Conservation (phyloP, 92 coral and sea anemone genomes). For the Montipora capitata region DNA sequence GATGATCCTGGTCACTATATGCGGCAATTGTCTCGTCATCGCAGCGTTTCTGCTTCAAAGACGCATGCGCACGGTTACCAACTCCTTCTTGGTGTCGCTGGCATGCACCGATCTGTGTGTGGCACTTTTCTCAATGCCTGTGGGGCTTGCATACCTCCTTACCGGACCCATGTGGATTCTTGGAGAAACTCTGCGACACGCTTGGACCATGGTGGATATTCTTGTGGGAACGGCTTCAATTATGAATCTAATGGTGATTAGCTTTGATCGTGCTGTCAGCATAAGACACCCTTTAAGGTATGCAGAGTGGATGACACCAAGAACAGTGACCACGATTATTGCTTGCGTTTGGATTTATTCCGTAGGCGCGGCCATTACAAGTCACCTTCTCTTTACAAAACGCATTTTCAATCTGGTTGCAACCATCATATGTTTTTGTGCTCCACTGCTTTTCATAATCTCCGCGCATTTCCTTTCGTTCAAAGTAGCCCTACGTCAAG, state of each 20-base stretch:
- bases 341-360: conserved; percentile 82
- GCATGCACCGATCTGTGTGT: conserved; percentile 89
- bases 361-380: conserved; percentile 70
- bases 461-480: conserved; percentile 82
- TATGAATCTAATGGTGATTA: conserved; percentile 86
- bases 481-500: conserved; percentile 83
- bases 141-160: conserved; percentile 80
- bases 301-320: conserved; percentile 66
- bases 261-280: conserved; percentile 85
- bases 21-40: conserved; percentile 82
- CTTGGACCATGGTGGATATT: conserved; percentile 91
- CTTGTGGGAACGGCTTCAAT: conserved; percentile 90
- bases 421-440: conserved; percentile 80
- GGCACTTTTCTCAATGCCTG: conserved; percentile 87
- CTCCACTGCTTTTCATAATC: conserved; percentile 86
- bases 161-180: conserved; percentile 85
- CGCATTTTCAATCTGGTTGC: conserved; percentile 78
- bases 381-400: conserved; percentile 66
- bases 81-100: conserved; percentile 86
- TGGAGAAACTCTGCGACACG: conserved; percentile 35
- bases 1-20: conserved; percentile 73
- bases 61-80: conserved; percentile 76
- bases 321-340: conserved; percentile 54
- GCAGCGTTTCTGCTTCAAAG: conserved; percentile 65
- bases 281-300: conserved; percentile 78